A percentile compares a stretch with the other conserved stretches of the same genome.
Evolutionary conservation across 2,797 vertebrate species (phyloP).

Genomic region (Brachyalestes nurse): DNA sequence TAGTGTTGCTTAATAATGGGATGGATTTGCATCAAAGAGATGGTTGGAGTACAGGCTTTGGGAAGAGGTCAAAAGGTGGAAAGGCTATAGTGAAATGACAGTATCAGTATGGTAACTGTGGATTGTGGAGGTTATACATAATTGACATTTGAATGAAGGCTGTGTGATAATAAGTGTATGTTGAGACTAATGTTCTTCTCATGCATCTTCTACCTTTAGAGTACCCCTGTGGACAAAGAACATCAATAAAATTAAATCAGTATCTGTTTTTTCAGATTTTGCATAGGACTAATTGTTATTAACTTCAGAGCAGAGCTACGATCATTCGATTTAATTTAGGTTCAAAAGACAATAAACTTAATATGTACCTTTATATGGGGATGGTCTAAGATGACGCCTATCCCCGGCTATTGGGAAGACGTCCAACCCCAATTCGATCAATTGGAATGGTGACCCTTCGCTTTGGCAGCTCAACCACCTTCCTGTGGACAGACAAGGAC

Average conservation of each 20-base stretch:
- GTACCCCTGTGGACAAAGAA: constrained; percentile 52
- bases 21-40: neutral
- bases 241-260: constrained; percentile 1
- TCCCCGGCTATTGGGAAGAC: constrained; percentile 79
- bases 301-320: too few relatives aligned
- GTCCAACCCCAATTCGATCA: constrained; percentile 86
- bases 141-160: neutral
- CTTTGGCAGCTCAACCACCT: constrained; percentile 78
- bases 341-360: neutral
- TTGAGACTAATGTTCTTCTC: constrained; percentile 39
- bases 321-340: too few relatives aligned
- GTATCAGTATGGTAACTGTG: neutral
- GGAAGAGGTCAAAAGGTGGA: neutral
- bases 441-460: constrained; percentile 81
- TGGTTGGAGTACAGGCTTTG: neutral
- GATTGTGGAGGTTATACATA: neutral
- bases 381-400: constrained; percentile 64
- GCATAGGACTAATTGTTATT: neutral
- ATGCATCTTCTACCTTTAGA: constrained; percentile 56
- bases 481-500: constrained; percentile 69
- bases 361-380: neutral
- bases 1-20: neutral
- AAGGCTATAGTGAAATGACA: neutral
- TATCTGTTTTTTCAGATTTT: neutral
- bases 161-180: constrained; percentile 41